Base-by-base conservation (phyloP, 2,797 vertebrate genomes). In the Tokudaia muenninki region DNA sequence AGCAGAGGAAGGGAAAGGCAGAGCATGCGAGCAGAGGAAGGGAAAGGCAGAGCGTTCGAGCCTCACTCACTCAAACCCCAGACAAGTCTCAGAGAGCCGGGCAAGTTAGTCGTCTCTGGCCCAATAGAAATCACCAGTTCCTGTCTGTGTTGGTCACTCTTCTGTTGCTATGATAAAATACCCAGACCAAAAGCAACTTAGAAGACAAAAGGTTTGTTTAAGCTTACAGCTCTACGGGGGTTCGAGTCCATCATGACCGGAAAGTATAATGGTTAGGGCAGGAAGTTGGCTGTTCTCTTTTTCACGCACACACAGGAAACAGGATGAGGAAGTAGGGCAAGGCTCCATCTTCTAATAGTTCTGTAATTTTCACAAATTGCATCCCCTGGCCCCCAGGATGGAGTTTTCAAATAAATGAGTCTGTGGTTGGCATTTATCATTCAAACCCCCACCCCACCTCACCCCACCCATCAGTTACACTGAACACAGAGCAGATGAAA, bases 1-100 rank as follows among this genome's bases (percentile, higher is more conserved):
- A 41, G 22, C 59, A 65, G 14, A 94, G 55, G 78, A 90, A 63
- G n/a, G 44, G 44, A 92, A 80, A 86, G 67, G 24, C 24, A 72
- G 50, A 77, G 6, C 29, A 19, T 0, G 3, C 12, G n/a, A 0
- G 3, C 12, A 65, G 14, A 94, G 55, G 78, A 90, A 63, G n/a
- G 44, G 44, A 92, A 80, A 86, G 67, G 24, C 24, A 72, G 50
- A 77, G 6, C 29, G 24, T 0, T 2, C 12, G n/a, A 0, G 3
- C 12, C 61, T 92, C 34, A n/a, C 34, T 95, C 59, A 19, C 13
- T 63, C 70, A 47, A 52, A 70, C 24, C 67, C 14, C 31, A n/a
- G 13, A 83, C 24, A 72, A 10, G 79, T 52, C 44, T 7, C 78
- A 44, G 21, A 84, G 41, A 75, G 12, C 37, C 34, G 31, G 59